phyloP scores from a whole-genome alignment of 2,113 vertebrate species.

The Leucosticte australis region DNA sequence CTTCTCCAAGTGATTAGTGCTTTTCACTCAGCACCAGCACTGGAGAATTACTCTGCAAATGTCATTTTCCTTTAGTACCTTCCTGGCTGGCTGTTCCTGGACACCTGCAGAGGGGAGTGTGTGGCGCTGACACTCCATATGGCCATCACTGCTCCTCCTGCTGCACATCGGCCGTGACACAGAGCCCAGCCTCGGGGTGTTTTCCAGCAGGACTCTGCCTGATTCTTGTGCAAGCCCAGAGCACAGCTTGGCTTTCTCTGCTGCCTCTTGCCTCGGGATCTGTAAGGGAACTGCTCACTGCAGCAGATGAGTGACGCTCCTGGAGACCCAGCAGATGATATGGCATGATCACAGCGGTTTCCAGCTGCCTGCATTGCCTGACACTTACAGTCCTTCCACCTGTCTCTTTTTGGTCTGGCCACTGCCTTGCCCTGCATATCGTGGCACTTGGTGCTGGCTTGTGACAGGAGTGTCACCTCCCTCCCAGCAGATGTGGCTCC shows the following conservation, averaged over 20 bases:
- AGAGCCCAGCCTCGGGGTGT: neutral
- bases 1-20: neutral
- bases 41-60: neutral
- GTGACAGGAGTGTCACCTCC: neutral
- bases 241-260: neutral
- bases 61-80: neutral
- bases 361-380: neutral
- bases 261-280: neutral
- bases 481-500: neutral
- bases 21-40: neutral
- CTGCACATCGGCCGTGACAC: neutral
- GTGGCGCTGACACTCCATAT: neutral
- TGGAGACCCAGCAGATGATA: neutral
- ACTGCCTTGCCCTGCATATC: neutral
- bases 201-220: neutral
- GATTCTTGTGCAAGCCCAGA: neutral
- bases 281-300: conserved; percentile 14
- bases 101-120: neutral
- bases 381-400: neutral
- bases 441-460: fast-evolving
- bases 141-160: neutral
- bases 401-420: neutral
- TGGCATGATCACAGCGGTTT: fast-evolving
- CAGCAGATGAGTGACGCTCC: neutral
- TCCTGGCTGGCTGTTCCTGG: neutral